phyloP scores from a whole-genome alignment of 23 tunicate genomes.

The Clavelina lepadiformis region DNA sequence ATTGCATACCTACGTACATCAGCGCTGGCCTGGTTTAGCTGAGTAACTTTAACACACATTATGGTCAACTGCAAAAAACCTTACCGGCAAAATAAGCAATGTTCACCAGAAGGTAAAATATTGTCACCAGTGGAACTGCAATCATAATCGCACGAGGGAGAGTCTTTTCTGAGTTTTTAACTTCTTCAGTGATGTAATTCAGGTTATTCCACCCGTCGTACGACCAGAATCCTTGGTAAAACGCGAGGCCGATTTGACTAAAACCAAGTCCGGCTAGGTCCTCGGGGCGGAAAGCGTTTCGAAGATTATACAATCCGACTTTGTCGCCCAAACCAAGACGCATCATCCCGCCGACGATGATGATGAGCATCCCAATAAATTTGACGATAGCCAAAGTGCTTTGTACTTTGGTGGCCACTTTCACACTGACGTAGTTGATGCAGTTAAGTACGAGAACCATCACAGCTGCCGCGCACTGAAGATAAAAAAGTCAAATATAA shows the following conservation, averaged over 20 bases:
- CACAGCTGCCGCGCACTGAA: constrained; percentile 27
- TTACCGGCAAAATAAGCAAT: constrained; percentile 67
- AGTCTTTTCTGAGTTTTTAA: constrained; percentile 31
- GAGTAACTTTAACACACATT: no score
- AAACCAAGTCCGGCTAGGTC: constrained; percentile 30
- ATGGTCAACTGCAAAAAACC: no score
- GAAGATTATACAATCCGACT: constrained; percentile 31
- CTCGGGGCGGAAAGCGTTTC: constrained; percentile 36
- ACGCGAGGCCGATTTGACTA: constrained; percentile 51
- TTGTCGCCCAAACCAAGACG: constrained; percentile 30
- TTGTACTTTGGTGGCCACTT: constrained; percentile 41
- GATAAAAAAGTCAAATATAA: background rate
- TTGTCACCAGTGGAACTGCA: constrained; percentile 61
- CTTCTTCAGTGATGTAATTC: constrained; percentile 59
- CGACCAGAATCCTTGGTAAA: constrained; percentile 69
- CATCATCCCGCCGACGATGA: constrained; percentile 52
- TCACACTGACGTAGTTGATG: constrained; percentile 54
- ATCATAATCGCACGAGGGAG: constrained; percentile 54
- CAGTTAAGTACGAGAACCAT: constrained; percentile 13
- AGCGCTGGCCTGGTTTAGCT: no score
- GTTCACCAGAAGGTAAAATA: constrained; percentile 59
- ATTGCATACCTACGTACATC: no score
- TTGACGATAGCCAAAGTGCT: constrained; percentile 34
- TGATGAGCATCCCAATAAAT: constrained; percentile 56
- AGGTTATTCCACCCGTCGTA: constrained; percentile 73